Percentiles rank a stretch among this genome's conserved stretches.
phyloP scores from a whole-genome alignment of 2,888 invertebrate genomes.

The Brachyopa scutellaris region DNA sequence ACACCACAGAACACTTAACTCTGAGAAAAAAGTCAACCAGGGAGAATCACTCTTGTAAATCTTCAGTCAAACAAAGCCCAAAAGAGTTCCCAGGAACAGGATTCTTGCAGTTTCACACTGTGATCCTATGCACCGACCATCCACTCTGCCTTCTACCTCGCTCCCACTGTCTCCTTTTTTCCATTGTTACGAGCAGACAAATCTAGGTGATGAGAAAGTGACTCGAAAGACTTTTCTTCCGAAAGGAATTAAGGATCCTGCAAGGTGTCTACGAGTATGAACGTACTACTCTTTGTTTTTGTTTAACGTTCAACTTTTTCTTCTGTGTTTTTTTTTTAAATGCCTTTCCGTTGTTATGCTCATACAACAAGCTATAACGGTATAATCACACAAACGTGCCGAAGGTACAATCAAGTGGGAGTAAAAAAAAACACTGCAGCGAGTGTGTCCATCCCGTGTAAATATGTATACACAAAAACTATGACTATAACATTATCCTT shows the following conservation, averaged over 20 bases:
- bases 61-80: constrained; percentile 28
- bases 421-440: no score
- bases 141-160: neutral
- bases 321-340: neutral
- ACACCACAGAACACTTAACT: constrained; percentile 58
- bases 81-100: constrained; percentile 27
- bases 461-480: no score
- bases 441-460: no score
- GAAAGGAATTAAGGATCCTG: constrained; percentile 53
- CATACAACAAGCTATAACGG: neutral
- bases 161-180: no score
- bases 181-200: constrained; percentile 4
- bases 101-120: constrained; percentile 29
- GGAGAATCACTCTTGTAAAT: constrained; percentile 33
- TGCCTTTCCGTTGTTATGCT: neutral
- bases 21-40: constrained; percentile 24
- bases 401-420: no score
- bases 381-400: neutral
- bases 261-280: constrained; percentile 5
- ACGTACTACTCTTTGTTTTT: neutral
- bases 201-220: constrained; percentile 60
- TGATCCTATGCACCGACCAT: constrained; percentile 1
- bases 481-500: no score
- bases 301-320: no score
- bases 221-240: constrained; percentile 52